phyloP scores from a whole-genome alignment of 2,113 vertebrate species.

The Phodopus roborovskii region DNA sequence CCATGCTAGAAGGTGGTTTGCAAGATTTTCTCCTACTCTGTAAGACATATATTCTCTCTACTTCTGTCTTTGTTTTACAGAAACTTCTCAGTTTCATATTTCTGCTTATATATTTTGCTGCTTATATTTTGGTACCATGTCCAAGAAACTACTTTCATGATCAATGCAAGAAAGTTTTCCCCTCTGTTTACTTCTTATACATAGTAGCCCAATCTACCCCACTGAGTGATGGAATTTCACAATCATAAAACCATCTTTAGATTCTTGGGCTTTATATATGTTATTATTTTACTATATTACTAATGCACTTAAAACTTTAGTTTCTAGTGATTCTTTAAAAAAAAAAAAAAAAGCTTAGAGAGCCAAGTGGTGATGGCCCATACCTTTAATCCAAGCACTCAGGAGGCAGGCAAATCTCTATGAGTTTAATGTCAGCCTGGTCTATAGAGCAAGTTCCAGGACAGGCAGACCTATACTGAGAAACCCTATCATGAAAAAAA shows the following conservation, averaged over 20 bases:
- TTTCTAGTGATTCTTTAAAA: conserved; percentile 39
- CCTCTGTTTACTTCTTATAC: background rate
- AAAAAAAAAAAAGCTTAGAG: background rate
- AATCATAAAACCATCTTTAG: conserved; percentile 9
- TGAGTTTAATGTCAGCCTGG: background rate
- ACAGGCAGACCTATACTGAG: background rate
- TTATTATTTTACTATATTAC: conserved; percentile 28
- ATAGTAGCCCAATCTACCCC: background rate
- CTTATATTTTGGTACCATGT: background rate
- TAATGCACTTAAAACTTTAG: conserved; percentile 3
- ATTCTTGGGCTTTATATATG: background rate
- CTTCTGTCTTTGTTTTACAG: background rate
- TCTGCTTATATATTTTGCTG: background rate
- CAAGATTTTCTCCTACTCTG: background rate
- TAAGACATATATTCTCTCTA: background rate
- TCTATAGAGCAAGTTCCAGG: background rate
- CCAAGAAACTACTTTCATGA: background rate
- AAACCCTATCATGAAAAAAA: background rate
- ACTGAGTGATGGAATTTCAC: background rate
- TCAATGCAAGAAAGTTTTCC: background rate
- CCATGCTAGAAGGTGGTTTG: background rate
- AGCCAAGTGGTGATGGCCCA: background rate
- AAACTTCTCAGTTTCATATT: background rate
- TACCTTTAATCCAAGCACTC: background rate
- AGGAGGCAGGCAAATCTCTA: background rate